Percentiles rank a stretch among this genome's conserved stretches.
phyloP scores from a whole-genome alignment of 2,797 vertebrate genomes.

The Sebastolobus altivelis region DNA sequence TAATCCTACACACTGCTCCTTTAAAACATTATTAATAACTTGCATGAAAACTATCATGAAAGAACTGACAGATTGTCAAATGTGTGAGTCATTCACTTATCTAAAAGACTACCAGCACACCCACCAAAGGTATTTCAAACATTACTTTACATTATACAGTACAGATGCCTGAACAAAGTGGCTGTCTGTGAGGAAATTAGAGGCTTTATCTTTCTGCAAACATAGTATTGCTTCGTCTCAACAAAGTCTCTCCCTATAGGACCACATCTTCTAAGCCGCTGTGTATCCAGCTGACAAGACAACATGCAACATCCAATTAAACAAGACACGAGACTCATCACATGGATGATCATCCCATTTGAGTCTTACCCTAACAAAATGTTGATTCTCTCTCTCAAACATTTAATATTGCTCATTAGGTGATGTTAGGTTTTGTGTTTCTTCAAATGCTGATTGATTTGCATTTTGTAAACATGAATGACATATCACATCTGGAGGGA shows the following conservation, averaged over 20 bases:
- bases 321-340: slow-evolving; percentile 1
- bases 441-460: neutral
- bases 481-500: neutral
- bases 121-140: neutral
- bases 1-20: too few relatives aligned
- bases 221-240: neutral
- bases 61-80: neutral
- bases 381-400: neutral
- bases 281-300: slow-evolving; percentile 14
- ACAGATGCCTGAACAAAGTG: neutral
- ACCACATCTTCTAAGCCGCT: slow-evolving; percentile 14
- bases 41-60: neutral
- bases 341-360: slow-evolving; percentile 18
- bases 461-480: neutral
- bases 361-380: neutral
- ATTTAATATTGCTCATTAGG: rapidly evolving
- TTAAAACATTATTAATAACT: neutral
- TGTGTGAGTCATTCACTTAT: neutral
- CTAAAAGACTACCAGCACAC: neutral
- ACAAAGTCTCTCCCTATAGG: neutral
- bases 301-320: slow-evolving; percentile 44
- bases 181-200: neutral
- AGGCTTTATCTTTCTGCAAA: neutral
- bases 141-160: neutral
- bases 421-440: neutral